Evolutionary conservation across 2,797 vertebrate genomes (phyloP).

Genomic region (Melanotaenia trifasciata): DNA sequence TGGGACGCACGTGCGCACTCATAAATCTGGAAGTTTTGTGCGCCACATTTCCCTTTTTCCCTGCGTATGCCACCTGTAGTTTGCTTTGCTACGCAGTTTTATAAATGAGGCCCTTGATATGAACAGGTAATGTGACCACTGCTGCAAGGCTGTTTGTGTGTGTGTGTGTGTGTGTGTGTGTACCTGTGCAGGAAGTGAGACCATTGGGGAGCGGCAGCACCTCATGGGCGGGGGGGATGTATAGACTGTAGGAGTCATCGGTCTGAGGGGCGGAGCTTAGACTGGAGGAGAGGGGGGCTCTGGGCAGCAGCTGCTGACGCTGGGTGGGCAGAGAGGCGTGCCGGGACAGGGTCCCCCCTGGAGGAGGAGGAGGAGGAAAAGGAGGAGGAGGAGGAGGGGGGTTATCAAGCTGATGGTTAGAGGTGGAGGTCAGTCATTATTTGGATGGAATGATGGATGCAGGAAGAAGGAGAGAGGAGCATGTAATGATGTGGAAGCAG

Average conservation of each 20-base stretch:
- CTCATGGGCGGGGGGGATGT: conserved; percentile 72
- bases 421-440: conserved; percentile 57
- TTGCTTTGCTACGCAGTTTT: no score
- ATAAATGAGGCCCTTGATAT: no score
- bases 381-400: conserved; percentile 6
- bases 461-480: conserved; percentile 26
- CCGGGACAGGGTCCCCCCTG: conserved; percentile 88
- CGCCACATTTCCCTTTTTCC: no score
- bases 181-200: conserved; percentile 73
- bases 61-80: no score
- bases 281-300: conserved; percentile 78
- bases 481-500: conserved; percentile 51
- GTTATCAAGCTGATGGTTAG: conserved; percentile 65
- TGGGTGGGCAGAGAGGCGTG: conserved; percentile 84
- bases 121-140: no score
- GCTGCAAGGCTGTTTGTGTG: neutral
- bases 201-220: conserved; percentile 70
- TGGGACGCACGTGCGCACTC: no score
- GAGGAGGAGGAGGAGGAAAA: conserved; percentile 58
- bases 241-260: conserved; percentile 83
- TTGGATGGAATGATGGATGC: conserved; percentile 52
- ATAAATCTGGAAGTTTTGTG: no score
- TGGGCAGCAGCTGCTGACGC: conserved; percentile 86
- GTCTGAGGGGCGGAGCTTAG: conserved; percentile 79
- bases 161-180: no score